Evolutionary conservation across 2,888 invertebrate genomes (phyloP), one percentile per base, ranked within the genome.

Genomic region (Drosophila mimica): DNA sequence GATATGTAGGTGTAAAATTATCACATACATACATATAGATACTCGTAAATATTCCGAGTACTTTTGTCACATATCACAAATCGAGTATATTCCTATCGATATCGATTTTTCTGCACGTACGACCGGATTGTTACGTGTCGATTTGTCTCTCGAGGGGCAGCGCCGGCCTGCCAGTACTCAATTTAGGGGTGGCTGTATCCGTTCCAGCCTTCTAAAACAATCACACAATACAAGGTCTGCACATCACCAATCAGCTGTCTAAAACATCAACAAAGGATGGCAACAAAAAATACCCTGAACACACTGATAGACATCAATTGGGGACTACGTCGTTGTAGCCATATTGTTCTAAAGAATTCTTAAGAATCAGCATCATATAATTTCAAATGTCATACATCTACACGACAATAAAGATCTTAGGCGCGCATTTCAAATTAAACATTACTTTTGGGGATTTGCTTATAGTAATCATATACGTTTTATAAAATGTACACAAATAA

Each of bases 1-100:
- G 77, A 81, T 88, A 79, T 79, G 71, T 68, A 77, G 82, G 59
- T 57, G 71, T 71, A 52, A 59, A 64, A 57, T 74, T 61, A 48
- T 33, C 57, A 65, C 77, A 57, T 57, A 74, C n/a, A 63, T 61
- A 68, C 46, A 61, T 62, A 51, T 53, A 51, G 34, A 53, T 65
- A 70, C 28, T 76, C 66, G 75, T 76, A 66, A 65, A 49, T 31
- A 46, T 46, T 71, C 61, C 73, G 76, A 76, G 28, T 76, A 76
- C 76, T 63, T 70, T 59, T 74, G 67, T 75, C 60, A 80, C 58
- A 56, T 60, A 48, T 52, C 43, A 40, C n/a, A 49, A 57, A 83
- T 76, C 82, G 74, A 76, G 54, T 70, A 46, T 30, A 30, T 67
- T 30, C 8, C 30, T 46, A 79, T 70, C 57, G 73, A n/a, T 70